Percentiles rank a stretch among this genome's conserved stretches.
Conservation (phyloP, 2,113 vertebrate species). For the Micromys minutus region DNA sequence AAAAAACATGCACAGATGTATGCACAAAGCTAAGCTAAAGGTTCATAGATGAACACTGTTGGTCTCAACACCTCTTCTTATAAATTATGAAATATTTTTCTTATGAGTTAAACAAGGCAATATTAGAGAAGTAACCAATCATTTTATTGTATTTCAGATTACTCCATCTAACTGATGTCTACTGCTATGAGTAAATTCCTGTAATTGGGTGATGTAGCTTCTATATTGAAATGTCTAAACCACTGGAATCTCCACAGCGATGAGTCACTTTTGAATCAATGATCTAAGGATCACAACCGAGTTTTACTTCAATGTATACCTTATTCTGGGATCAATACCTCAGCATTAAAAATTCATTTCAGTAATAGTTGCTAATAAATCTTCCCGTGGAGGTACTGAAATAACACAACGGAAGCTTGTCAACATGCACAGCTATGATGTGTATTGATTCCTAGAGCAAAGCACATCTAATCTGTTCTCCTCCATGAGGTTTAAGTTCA, state of each 20-base stretch:
- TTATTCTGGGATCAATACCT: background rate
- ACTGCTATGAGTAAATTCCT: background rate
- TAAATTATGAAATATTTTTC: background rate
- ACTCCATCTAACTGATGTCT: background rate
- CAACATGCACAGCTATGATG: background rate
- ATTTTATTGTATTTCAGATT: background rate
- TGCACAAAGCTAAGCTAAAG: background rate
- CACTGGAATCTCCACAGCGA: background rate
- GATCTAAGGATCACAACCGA: background rate
- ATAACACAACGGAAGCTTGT: background rate
- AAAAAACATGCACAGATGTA: no score
- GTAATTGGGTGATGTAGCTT: background rate
- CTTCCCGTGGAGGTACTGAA: background rate
- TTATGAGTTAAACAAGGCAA: background rate
- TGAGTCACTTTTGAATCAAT: background rate
- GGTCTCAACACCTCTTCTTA: background rate
- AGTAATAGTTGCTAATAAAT: background rate
- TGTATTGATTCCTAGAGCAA: background rate
- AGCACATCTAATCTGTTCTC: background rate
- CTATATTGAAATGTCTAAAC: background rate
- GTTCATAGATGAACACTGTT: background rate
- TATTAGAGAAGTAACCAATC: background rate
- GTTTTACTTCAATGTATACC: background rate
- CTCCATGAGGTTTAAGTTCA: background rate
- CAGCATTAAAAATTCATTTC: background rate